Conservation (phyloP, 2,113 vertebrate genomes). For the Neofelis nebulosa region DNA sequence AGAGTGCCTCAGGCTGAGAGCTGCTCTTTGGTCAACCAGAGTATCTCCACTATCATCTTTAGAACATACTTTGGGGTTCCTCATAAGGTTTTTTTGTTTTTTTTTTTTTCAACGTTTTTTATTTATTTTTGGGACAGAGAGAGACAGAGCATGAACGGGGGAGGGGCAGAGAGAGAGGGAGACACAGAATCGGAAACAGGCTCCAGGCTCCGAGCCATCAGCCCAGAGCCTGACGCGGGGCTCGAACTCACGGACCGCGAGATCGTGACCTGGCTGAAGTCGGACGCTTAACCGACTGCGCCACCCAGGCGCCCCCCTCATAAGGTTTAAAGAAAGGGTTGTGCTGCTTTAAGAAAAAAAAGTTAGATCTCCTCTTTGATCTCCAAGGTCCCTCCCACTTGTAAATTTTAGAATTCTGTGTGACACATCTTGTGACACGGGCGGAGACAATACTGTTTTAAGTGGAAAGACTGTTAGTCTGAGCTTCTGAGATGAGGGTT, state of each 20-base stretch:
- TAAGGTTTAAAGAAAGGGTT: background rate
- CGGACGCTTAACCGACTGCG: too few relatives aligned
- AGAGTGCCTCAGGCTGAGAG: background rate
- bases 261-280: too few relatives aligned
- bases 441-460: background rate
- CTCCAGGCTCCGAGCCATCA: too few relatives aligned
- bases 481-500: conserved; percentile 6
- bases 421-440: background rate
- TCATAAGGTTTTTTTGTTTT: background rate
- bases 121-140: too few relatives aligned
- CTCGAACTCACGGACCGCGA: too few relatives aligned
- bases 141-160: too few relatives aligned
- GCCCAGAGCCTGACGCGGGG: too few relatives aligned
- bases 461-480: background rate
- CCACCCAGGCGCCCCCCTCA: too few relatives aligned
- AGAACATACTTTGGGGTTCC: background rate
- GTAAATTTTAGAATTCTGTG: background rate
- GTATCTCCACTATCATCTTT: background rate
- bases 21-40: background rate
- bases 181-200: too few relatives aligned
- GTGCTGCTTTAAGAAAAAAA: background rate
- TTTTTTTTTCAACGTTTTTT: too few relatives aligned
- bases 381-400: background rate
- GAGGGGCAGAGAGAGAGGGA: too few relatives aligned
- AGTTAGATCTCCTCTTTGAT: background rate